Percentiles rank a stretch among this genome's conserved stretches.
These are phyloP conservation scores for Drosophila falleni DNA, from an alignment of 2,888 invertebrate species.

Conservation along the genomic window DNA sequence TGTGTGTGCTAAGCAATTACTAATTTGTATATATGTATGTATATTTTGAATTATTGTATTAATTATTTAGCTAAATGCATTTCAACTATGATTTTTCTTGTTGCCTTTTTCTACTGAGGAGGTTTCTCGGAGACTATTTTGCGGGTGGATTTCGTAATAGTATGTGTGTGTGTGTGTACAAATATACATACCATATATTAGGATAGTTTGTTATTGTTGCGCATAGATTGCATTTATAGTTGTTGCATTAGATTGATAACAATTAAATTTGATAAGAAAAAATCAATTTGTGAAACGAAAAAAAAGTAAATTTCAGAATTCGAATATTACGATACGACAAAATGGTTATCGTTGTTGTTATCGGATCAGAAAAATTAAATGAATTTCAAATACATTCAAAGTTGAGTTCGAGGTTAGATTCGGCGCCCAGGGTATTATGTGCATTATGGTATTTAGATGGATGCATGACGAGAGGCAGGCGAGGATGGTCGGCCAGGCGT, in stretches of 20 bases:
- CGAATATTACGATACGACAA: slow-evolving; percentile 27
- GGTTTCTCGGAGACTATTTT: slow-evolving; percentile 73
- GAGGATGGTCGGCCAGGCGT: slow-evolving; percentile 57
- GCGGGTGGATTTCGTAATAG: slow-evolving; percentile 19
- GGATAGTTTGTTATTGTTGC: slow-evolving; percentile 62
- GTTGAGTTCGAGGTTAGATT: slow-evolving; percentile 29
- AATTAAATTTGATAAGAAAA: slow-evolving; percentile 39
- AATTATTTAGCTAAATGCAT: slow-evolving; percentile 76
- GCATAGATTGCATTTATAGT: slow-evolving; percentile 45
- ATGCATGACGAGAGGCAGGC: slow-evolving; percentile 60
- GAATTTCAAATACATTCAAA: slow-evolving; percentile 32
- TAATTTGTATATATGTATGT: slow-evolving; percentile 58
- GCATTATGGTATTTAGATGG: slow-evolving; percentile 37
- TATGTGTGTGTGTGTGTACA: slow-evolving; percentile 61
- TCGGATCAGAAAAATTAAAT: slow-evolving; percentile 26
- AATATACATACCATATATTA: slow-evolving; percentile 81
- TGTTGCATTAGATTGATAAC: slow-evolving; percentile 46
- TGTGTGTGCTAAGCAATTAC: slow-evolving; percentile 50
- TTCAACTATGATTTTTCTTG: slow-evolving; percentile 64
- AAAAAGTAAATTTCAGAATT: slow-evolving; percentile 52
- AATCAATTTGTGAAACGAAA: slow-evolving; percentile 66
- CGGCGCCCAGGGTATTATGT: slow-evolving; percentile 52
- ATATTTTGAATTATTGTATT: slow-evolving; percentile 60
- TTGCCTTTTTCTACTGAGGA: slow-evolving; percentile 63
- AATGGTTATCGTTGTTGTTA: background rate